Percentiles rank a stretch among this genome's conserved stretches.
These are phyloP conservation scores for Rhea americana DNA, from an alignment of 2,113 vertebrate species.

Conservation along the genomic window DNA sequence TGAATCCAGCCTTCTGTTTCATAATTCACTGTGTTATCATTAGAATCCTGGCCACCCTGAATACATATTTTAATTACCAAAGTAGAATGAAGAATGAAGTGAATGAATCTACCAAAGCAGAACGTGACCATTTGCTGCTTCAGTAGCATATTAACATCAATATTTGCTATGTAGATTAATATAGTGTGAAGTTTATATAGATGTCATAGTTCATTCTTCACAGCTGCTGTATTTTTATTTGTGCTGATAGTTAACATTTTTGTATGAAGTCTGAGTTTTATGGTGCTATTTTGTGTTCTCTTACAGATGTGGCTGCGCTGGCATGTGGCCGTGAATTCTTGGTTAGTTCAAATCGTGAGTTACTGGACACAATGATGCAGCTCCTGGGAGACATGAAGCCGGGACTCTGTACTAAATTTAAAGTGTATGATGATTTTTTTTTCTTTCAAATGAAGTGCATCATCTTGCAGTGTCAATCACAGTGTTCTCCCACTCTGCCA, in stretches of 20 bases:
- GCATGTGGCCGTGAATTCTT: constrained; percentile 90
- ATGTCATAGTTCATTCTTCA: not conserved
- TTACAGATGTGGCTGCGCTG: constrained; percentile 89
- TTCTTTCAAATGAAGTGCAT: not conserved
- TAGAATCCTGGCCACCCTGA: not conserved
- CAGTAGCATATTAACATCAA: not conserved
- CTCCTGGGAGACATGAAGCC: constrained; percentile 86
- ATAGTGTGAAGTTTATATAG: not conserved
- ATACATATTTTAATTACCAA: not conserved
- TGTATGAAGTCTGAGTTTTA: not conserved
- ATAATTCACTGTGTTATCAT: not conserved
- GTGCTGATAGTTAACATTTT: not conserved
- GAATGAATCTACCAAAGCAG: not conserved
- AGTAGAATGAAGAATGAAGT: not conserved
- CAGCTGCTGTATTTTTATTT: not conserved
- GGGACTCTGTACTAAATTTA: constrained; percentile 87
- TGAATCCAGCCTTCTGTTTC: not conserved
- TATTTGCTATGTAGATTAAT: not conserved
- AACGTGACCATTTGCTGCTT: not conserved
- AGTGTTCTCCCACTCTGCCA: not conserved
- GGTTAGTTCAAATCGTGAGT: constrained; percentile 78
- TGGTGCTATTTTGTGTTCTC: constrained; percentile 11
- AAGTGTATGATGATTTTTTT: constrained; percentile 83
- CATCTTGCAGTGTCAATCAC: not conserved
- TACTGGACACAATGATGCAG: constrained; percentile 87